These are phyloP conservation scores for Saccostrea glomerata DNA, from an alignment of 1,140 invertebrate genomes.

Conservation along the genomic window DNA sequence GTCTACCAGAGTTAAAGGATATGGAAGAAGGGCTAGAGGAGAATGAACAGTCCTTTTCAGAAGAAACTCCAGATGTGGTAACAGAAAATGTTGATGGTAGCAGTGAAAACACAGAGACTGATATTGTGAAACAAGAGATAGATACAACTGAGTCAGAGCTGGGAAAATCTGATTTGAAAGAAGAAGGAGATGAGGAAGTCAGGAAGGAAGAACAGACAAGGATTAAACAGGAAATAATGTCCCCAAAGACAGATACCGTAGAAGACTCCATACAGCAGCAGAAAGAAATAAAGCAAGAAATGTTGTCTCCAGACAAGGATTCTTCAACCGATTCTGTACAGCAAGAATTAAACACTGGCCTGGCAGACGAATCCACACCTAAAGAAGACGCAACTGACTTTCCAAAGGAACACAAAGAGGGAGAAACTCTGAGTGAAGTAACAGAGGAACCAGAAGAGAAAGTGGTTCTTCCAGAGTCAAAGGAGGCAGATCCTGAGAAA, in stretches of 20 bases:
- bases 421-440: not conserved
- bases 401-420: not conserved
- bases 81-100: not conserved
- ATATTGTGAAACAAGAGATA: not conserved
- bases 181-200: too few species aligned
- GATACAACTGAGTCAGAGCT: not conserved
- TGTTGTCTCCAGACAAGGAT: too few species aligned
- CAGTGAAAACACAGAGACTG: not conserved
- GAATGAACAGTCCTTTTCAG: too few species aligned
- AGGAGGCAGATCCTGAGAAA: not conserved
- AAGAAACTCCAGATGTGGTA: not conserved
- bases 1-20: not conserved
- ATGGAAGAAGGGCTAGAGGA: not conserved
- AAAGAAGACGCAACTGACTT: slow-evolving; percentile 9
- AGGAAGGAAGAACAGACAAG: too few species aligned
- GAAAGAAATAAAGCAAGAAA: too few species aligned
- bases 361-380: not conserved
- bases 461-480: not conserved
- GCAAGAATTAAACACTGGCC: too few species aligned
- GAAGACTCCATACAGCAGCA: too few species aligned
- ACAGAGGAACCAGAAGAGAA: not conserved
- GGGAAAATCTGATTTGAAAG: too few species aligned
- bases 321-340: too few species aligned
- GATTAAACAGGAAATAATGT: too few species aligned
- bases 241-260: too few species aligned